Base-by-base conservation (phyloP, 35 echinoderm and acorn worm species). In the Lytechinus variegatus region DNA sequence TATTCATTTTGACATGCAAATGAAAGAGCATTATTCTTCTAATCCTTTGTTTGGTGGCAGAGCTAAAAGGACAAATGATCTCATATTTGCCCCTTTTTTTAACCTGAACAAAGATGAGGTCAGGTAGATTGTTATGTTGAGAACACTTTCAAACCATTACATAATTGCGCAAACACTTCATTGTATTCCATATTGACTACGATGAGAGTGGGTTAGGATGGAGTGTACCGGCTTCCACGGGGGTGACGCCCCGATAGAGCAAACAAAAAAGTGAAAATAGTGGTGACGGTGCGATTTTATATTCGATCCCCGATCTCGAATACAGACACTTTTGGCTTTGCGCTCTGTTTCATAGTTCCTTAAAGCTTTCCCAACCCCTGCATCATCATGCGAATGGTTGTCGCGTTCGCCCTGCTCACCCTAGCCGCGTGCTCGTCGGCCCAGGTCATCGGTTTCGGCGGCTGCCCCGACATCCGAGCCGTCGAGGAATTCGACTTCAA, bases 361-460 rank as follows among this genome's bases (percentile, higher is more conserved):
- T 10, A 29, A 33, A 4, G 9, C 1, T n/a, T n/a, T 89, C 27
- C 9, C 87, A 19, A 44, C 51, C 21, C 12, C 87, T 52, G 87
- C 9, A 89, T 21, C 28, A 89, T 19, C 87, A 89, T 89, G 87
- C 1, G 27, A 33, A 16, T 55, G 91, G 0, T 93, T 9, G 91
- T 53, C 19, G 52, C 53, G 9, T 27, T 93, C 9, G 52, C 27
- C 54, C n/a, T 93, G n/a, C 52, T 93, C 52, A 27, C 54, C n/a
- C 54, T 53, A 11, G 91, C 91, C 91, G 53, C 27, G 91, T 54
- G 8, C 52, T 54, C 91, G 3, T 54, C 91, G 52, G 91, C 91
- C 52, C 91, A 93, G 91, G 91, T 93, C 24, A 19, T 93, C 91
- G 91, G 91, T 14, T 54, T 93, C 91, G 91, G 91, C 52, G 11